These are phyloP conservation scores for Caerostris darwini DNA, from an alignment of 1,140 invertebrate species.

Conservation along the genomic window DNA sequence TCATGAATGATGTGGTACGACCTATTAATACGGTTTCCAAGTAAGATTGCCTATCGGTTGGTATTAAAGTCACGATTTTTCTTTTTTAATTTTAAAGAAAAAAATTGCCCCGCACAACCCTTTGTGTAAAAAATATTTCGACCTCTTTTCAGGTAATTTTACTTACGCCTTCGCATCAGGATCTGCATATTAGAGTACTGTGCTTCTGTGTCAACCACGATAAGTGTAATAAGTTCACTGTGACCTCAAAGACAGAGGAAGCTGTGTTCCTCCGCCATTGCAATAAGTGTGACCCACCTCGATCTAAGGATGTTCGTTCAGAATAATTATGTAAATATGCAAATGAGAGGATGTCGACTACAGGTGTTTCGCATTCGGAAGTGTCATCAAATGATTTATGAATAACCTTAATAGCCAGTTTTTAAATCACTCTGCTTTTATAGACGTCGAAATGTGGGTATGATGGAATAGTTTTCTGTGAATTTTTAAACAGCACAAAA, in stretches of 20 bases:
- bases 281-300: constrained; percentile 61
- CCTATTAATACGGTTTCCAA: not conserved
- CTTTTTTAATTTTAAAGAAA: not conserved
- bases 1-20: too few relatives aligned
- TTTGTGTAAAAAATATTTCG: not conserved
- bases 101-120: not conserved
- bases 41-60: not conserved
- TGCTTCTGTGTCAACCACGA: constrained; percentile 60
- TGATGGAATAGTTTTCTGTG: too few relatives aligned
- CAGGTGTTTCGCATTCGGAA: constrained; percentile 1
- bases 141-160: constrained; percentile 61
- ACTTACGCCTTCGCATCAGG: constrained; percentile 52
- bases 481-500: too few relatives aligned
- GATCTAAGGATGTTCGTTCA: not conserved
- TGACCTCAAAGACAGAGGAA: not conserved
- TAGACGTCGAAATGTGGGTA: too few relatives aligned
- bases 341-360: constrained; percentile 9
- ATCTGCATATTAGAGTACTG: constrained; percentile 68
- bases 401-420: not conserved
- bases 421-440: not conserved
- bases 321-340: constrained; percentile 17
- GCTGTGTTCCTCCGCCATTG: not conserved
- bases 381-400: not conserved
- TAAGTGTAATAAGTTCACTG: not conserved
- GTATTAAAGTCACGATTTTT: not conserved